Evolutionary conservation across 2,797 vertebrate genomes (phyloP).

Genomic region (Ptychobarbus kaznakovi): DNA sequence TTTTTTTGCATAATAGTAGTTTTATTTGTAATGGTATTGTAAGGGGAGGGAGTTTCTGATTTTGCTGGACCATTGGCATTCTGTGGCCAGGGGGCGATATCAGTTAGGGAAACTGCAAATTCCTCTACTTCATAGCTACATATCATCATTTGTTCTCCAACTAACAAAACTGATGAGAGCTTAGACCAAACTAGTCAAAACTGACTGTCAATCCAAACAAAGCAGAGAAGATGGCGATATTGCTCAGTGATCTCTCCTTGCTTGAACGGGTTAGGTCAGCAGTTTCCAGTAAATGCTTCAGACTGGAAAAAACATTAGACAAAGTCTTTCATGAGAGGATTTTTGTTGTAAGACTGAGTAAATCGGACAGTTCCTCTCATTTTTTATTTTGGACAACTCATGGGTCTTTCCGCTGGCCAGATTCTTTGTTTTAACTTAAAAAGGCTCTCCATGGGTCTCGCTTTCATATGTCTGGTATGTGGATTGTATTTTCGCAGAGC

Average conservation of each 20-base stretch:
- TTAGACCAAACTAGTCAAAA: neutral
- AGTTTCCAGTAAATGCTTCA: neutral
- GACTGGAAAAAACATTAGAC: neutral
- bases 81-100: slow-evolving; percentile 46
- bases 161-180: too few species aligned
- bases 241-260: slow-evolving; percentile 61
- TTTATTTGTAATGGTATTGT: too few species aligned
- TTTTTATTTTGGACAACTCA: neutral
- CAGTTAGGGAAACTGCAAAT: too few species aligned
- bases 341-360: slow-evolving; percentile 9
- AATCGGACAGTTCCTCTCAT: neutral
- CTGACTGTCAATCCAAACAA: slow-evolving; percentile 37
- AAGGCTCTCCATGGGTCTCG: slow-evolving; percentile 40
- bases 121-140: too few species aligned
- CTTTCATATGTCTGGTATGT: slow-evolving; percentile 63
- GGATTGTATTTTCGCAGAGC: slow-evolving; percentile 54
- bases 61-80: neutral
- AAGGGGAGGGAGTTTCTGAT: too few species aligned
- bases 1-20: too few species aligned
- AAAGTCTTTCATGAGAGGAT: neutral
- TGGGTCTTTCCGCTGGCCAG: slow-evolving; percentile 19
- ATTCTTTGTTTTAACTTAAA: slow-evolving; percentile 54
- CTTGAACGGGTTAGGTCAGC: slow-evolving; percentile 13
- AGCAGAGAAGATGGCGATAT: slow-evolving; percentile 64
- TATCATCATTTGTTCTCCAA: too few species aligned